Percentiles rank a stretch among this genome's conserved stretches.
These are phyloP conservation scores for Neoarius graeffei DNA, from an alignment of 2,113 vertebrate species.

Conservation along the genomic window DNA sequence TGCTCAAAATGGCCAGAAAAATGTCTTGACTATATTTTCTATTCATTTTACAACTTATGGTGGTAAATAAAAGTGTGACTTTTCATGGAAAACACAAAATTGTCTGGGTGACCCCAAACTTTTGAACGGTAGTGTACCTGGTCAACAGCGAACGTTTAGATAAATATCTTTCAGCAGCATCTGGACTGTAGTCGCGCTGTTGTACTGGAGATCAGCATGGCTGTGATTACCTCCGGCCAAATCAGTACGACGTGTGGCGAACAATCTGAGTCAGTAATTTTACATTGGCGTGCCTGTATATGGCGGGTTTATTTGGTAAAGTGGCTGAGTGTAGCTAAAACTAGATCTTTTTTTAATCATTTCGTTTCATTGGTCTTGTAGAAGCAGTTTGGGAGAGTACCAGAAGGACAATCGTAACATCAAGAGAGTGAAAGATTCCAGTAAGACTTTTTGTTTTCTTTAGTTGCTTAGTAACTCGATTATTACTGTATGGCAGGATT, in stretches of 20 bases:
- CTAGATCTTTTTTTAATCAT: neutral
- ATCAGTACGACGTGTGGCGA: neutral
- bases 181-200: neutral
- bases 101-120: too few species aligned
- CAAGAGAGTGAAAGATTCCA: conserved; percentile 74
- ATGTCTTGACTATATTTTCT: too few species aligned
- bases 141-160: neutral
- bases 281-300: too few species aligned
- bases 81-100: too few species aligned
- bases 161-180: neutral
- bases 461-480: neutral
- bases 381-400: conserved; percentile 73
- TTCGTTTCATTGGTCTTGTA: conserved; percentile 36
- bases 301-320: neutral
- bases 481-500: conserved; percentile 1
- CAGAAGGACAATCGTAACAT: conserved; percentile 76
- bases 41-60: too few species aligned
- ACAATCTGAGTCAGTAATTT: neutral
- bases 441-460: conserved; percentile 61
- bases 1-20: too few species aligned
- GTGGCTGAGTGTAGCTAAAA: neutral
- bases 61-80: too few species aligned
- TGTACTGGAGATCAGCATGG: neutral
- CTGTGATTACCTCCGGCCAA: too few species aligned
- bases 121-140: too few species aligned